These are phyloP conservation scores for Camelus dromedarius DNA, from an alignment of 2,113 vertebrate species.

Conservation along the genomic window DNA sequence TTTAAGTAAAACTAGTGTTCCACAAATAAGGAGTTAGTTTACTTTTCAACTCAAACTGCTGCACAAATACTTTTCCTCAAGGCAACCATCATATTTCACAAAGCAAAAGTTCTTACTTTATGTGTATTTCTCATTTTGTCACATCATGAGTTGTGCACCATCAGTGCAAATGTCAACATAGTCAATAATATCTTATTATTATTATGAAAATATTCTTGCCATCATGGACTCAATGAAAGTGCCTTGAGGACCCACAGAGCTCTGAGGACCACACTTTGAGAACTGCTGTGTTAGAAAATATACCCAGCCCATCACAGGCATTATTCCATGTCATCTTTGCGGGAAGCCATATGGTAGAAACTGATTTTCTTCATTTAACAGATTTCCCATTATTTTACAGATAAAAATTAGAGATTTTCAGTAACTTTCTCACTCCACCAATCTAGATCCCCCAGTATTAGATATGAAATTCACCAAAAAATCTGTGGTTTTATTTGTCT, in stretches of 20 bases:
- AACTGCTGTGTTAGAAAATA: not conserved
- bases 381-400: not conserved
- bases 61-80: not conserved
- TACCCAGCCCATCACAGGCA: too few species aligned
- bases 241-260: not conserved
- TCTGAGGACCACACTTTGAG: not conserved
- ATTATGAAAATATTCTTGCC: not conserved
- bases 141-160: not conserved
- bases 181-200: not conserved
- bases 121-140: not conserved
- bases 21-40: not conserved
- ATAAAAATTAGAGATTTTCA: not conserved
- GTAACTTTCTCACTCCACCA: not conserved
- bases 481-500: not conserved
- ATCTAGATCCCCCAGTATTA: not conserved
- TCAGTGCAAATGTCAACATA: not conserved
- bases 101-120: not conserved
- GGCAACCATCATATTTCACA: not conserved
- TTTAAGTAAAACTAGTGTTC: not conserved
- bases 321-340: not conserved
- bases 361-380: not conserved
- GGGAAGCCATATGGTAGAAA: not conserved
- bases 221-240: too few species aligned
- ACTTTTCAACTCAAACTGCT: not conserved
- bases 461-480: not conserved